Conservation (phyloP, 2,113 vertebrate species). For the Lophura nycthemera region DNA sequence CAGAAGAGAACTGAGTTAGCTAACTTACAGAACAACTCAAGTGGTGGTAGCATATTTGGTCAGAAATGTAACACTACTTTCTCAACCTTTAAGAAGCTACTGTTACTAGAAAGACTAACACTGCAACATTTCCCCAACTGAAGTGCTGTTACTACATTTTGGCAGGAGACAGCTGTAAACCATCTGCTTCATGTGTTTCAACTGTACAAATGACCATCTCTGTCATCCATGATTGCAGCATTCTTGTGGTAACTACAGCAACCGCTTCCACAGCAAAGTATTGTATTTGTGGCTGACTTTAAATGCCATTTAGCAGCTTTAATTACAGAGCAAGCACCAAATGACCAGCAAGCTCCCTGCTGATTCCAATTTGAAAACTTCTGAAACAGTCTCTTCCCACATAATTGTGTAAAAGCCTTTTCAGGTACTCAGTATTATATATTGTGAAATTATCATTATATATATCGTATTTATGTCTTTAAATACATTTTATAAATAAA, state of each 20-base stretch:
- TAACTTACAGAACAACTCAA: slow-evolving; percentile 29
- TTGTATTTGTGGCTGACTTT: slow-evolving; percentile 26
- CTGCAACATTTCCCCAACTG: slow-evolving; percentile 43
- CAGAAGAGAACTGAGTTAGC: slow-evolving; percentile 41
- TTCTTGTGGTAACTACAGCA: slow-evolving; percentile 20
- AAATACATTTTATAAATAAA: slow-evolving; percentile 76
- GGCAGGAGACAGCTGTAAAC: slow-evolving; percentile 13
- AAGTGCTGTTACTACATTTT: slow-evolving; percentile 5
- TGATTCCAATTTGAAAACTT: slow-evolving; percentile 28
- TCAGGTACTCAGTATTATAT: slow-evolving; percentile 57
- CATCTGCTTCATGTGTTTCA: not conserved
- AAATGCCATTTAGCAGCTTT: slow-evolving; percentile 38
- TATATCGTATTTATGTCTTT: slow-evolving; percentile 56
- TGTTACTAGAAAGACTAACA: slow-evolving; percentile 51
- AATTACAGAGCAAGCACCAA: slow-evolving; percentile 14
- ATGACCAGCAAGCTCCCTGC: slow-evolving; percentile 1
- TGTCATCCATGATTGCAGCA: not conserved
- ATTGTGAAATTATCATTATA: slow-evolving; percentile 62
- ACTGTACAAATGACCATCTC: not conserved
- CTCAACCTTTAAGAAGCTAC: slow-evolving; percentile 50
- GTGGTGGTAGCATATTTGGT: slow-evolving; percentile 56
- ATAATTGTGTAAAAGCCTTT: slow-evolving; percentile 55
- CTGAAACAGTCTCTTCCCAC: slow-evolving; percentile 27
- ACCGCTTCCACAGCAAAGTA: not conserved
- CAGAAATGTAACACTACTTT: slow-evolving; percentile 58